These are phyloP conservation scores for Conistra vaccinii DNA, from an alignment of 2,888 invertebrate genomes.

Conservation along the genomic window DNA sequence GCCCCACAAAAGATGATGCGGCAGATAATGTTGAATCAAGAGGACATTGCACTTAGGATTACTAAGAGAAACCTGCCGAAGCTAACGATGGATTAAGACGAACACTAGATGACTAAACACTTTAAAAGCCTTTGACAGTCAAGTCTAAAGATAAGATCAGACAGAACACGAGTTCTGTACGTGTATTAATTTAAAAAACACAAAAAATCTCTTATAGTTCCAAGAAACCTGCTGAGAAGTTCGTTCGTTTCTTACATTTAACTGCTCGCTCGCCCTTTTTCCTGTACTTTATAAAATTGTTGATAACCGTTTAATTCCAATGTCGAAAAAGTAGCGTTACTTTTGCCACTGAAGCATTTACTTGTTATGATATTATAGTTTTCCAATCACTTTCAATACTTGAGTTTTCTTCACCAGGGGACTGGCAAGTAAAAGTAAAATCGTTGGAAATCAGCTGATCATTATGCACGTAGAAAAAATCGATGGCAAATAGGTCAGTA, in stretches of 20 bases:
- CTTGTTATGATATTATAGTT: background rate
- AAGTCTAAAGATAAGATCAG: constrained; percentile 25
- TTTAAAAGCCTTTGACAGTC: constrained; percentile 28
- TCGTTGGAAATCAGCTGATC: constrained; percentile 5
- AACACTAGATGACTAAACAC: constrained; percentile 19
- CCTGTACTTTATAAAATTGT: background rate
- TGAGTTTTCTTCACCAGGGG: background rate
- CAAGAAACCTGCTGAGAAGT: constrained; percentile 11
- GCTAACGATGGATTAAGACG: constrained; percentile 27
- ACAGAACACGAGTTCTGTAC: constrained; percentile 8
- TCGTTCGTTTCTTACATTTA: constrained; percentile 11
- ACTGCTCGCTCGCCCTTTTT: constrained; percentile 7
- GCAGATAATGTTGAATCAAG: constrained; percentile 33
- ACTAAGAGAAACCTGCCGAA: constrained; percentile 41
- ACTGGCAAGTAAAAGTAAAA: constrained; percentile 33
- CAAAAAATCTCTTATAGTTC: constrained; percentile 12
- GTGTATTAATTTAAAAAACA: constrained; percentile 3
- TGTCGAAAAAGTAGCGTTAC: background rate
- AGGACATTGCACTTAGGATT: constrained; percentile 55
- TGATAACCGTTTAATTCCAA: background rate
- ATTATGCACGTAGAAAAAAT: constrained; percentile 25
- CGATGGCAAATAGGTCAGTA: constrained; percentile 44
- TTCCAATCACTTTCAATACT: background rate
- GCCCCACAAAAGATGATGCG: constrained; percentile 38
- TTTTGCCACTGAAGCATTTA: background rate